These are phyloP conservation scores for Rhynchotus rufescens DNA, from an alignment of 2,797 vertebrate species.

Conservation along the genomic window DNA sequence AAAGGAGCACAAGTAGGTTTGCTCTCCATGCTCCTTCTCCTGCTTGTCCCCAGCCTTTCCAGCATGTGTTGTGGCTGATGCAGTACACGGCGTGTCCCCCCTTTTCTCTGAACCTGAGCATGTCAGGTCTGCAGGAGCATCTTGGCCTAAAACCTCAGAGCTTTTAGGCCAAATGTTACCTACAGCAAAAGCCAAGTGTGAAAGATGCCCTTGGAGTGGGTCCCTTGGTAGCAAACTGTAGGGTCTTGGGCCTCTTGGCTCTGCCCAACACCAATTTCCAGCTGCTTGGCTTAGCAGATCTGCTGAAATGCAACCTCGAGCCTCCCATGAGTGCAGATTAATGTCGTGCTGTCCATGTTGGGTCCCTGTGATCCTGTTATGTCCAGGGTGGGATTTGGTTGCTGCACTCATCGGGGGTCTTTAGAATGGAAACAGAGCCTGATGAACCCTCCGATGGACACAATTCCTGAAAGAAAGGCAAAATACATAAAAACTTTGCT, in stretches of 20 bases:
- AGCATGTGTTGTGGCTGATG: neutral
- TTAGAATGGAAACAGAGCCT: neutral
- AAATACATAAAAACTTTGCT: accelerated
- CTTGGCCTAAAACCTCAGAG: neutral
- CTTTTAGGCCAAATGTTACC: neutral
- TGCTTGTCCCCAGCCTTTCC: neutral
- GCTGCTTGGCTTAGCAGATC: neutral
- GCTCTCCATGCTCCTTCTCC: neutral
- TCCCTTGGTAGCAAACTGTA: neutral
- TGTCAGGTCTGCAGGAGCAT: neutral
- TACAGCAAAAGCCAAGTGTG: neutral
- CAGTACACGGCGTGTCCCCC: accelerated
- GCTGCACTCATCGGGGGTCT: no score
- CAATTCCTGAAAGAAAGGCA: neutral
- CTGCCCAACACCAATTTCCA: neutral
- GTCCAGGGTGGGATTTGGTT: no score
- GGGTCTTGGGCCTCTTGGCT: neutral
- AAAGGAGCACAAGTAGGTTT: slow-evolving; percentile 81
- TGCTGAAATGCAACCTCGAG: neutral
- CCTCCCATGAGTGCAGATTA: neutral
- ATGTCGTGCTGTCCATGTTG: neutral
- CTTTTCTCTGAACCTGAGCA: neutral
- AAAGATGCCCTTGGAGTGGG: neutral
- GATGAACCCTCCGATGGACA: accelerated
- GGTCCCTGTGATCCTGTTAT: neutral